Evolutionary conservation across 2,888 invertebrate species (phyloP).

Genomic region (Candidula unifasciata): DNA sequence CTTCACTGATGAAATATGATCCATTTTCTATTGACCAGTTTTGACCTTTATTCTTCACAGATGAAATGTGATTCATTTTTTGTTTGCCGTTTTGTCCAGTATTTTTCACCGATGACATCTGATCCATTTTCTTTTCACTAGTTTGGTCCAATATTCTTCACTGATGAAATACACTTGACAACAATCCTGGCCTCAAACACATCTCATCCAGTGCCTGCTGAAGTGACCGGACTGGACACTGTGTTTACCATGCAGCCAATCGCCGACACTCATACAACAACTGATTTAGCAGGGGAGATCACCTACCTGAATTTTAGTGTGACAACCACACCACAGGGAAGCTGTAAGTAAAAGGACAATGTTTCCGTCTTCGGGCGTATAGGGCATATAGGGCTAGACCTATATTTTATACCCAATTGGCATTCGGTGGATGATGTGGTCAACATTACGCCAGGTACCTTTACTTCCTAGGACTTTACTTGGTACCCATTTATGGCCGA

Average conservation of each 20-base stretch:
- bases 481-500: no score
- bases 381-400: no score
- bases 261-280: neutral
- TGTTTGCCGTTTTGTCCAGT: no score
- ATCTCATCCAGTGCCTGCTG: constrained; percentile 55
- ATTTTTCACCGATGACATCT: no score
- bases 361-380: no score
- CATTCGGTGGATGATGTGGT: no score
- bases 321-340: constrained; percentile 39
- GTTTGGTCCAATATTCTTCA: constrained; percentile 64
- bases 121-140: constrained; percentile 28
- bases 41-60: no score
- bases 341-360: constrained; percentile 14
- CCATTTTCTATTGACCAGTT: no score
- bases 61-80: no score
- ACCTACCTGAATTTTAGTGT: constrained; percentile 53
- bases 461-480: no score
- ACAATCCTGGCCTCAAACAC: constrained; percentile 56
- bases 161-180: constrained; percentile 60
- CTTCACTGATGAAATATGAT: constrained; percentile 65
- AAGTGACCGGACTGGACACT: constrained; percentile 49
- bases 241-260: constrained; percentile 41
- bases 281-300: constrained; percentile 43
- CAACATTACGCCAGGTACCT: no score
- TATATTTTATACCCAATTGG: no score